Evolutionary conservation across 2,797 vertebrate genomes (phyloP), one percentile per base, ranked within the genome.

Genomic region (Anguilla megastoma): DNA sequence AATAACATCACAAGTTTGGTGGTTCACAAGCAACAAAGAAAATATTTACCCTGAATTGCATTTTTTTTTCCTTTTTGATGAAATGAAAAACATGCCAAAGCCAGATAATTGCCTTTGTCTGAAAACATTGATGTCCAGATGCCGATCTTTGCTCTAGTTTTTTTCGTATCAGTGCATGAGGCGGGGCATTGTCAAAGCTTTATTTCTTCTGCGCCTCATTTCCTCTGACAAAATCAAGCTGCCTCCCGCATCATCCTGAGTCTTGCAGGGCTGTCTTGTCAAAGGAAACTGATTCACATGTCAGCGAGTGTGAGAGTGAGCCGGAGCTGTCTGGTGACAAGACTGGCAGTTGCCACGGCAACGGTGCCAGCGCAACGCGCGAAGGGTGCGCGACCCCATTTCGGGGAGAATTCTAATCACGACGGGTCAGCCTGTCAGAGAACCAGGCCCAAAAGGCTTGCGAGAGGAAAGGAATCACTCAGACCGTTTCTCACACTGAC

Each of bases 331-430:
- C 88, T 90, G 1, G 87, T 92, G 91, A 90, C 90, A 92, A 87
- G 85, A 86, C 30, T 88, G 80, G 85, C 89, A 86, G 74, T 94
- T 95, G 91, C 91, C 87, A 92, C 93, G 83, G 91, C 92, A 94
- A 93, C 89, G 90, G 0, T 71, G 56, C 88, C 90, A 89, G 27
- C 63, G 8, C 83, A 88, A 18, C 85, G 54, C 86, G 86, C 86
- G 88, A 41, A 63, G 63, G 84, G 87, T 58, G 89, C 89, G 45
- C 21, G 48, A 88, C 85, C 74, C 87, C 84, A 88, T 33, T 90
- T 88, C 30, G 91, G 86, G 91, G 71, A 87, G 24, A 92, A 88
- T 92, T 86, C 79, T 83, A 89, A 52, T 88, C 89, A 45, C 84
- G 16, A 18, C 90, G 80, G 86, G 80, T 89, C 80, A 52, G 84